Evolutionary conservation across 1,140 invertebrate species (phyloP).

Genomic region (Drosophila erecta): DNA sequence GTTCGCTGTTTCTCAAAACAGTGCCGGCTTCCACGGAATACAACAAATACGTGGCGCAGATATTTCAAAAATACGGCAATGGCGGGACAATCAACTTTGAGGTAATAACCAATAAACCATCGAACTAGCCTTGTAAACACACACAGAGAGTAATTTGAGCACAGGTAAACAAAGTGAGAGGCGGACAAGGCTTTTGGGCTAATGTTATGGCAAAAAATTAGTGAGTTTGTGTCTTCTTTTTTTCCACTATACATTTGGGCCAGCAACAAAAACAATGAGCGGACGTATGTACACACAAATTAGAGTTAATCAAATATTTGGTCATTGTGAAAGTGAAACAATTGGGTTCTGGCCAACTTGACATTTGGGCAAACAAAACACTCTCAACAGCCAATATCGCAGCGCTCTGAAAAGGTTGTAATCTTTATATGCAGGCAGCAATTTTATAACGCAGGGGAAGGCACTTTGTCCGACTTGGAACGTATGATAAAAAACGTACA

Average conservation of each 20-base stretch:
- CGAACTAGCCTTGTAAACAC: slow-evolving; percentile 44
- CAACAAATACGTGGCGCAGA: slow-evolving; percentile 82
- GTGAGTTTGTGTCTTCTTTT: slow-evolving; percentile 37
- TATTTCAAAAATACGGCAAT: slow-evolving; percentile 87
- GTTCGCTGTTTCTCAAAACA: slow-evolving; percentile 12
- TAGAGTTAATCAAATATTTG: slow-evolving; percentile 42
- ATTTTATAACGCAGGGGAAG: slow-evolving; percentile 37
- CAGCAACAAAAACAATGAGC: slow-evolving; percentile 29
- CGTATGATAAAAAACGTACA: slow-evolving; percentile 21
- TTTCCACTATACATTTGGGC: slow-evolving; percentile 6
- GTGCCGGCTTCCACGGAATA: slow-evolving; percentile 64
- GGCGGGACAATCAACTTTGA: slow-evolving; percentile 87
- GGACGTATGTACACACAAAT: slow-evolving; percentile 8
- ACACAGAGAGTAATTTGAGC: slow-evolving; percentile 22
- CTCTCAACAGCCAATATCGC: slow-evolving; percentile 31
- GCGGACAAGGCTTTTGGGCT: slow-evolving; percentile 39
- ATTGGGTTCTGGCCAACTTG: slow-evolving; percentile 34
- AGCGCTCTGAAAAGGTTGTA: slow-evolving; percentile 33
- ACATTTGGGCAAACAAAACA: slow-evolving; percentile 46
- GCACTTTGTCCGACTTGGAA: slow-evolving; percentile 5
- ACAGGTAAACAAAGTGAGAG: slow-evolving; percentile 14
- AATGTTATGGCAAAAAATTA: slow-evolving; percentile 57
- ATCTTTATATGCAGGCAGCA: slow-evolving; percentile 49
- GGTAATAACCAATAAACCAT: slow-evolving; percentile 83
- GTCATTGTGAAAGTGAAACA: slow-evolving; percentile 46